Conservation (phyloP, 2,888 invertebrate genomes). For the Tipula lateralis region DNA sequence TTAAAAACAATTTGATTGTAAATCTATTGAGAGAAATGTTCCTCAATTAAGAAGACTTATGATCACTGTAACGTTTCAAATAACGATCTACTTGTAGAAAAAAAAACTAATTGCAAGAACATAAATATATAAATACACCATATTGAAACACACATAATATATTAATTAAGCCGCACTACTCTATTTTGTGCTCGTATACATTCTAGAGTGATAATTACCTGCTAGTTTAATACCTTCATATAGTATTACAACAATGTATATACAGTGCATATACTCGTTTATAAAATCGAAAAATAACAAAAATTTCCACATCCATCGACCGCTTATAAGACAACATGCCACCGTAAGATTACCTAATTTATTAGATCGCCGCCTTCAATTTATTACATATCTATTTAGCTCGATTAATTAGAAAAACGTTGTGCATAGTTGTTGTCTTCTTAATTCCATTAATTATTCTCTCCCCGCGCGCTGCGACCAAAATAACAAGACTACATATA, state of each 20-base stretch:
- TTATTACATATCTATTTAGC: slow-evolving; percentile 4
- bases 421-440: not conserved
- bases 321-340: not conserved
- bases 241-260: not conserved
- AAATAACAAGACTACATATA: not conserved
- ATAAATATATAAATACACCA: too few relatives aligned
- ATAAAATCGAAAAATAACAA: not conserved
- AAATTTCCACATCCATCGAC: not conserved
- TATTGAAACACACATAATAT: too few relatives aligned
- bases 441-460: not conserved
- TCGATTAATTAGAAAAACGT: slow-evolving; percentile 19
- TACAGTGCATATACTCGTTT: too few relatives aligned
- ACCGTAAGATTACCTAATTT: not conserved
- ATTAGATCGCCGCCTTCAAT: slow-evolving; percentile 15
- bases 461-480: not conserved
- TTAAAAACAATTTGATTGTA: too few relatives aligned
- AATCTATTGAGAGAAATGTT: too few relatives aligned
- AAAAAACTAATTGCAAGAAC: too few relatives aligned
- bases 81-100: too few relatives aligned
- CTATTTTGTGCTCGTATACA: not conserved
- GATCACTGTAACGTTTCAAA: too few relatives aligned
- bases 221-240: not conserved
- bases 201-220: not conserved
- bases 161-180: not conserved
- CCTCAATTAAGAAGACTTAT: too few relatives aligned